A percentile compares a stretch with the other conserved stretches of the same genome.
Evolutionary conservation across 2,888 invertebrate genomes (phyloP).

Genomic region (Homarus gammarus): DNA sequence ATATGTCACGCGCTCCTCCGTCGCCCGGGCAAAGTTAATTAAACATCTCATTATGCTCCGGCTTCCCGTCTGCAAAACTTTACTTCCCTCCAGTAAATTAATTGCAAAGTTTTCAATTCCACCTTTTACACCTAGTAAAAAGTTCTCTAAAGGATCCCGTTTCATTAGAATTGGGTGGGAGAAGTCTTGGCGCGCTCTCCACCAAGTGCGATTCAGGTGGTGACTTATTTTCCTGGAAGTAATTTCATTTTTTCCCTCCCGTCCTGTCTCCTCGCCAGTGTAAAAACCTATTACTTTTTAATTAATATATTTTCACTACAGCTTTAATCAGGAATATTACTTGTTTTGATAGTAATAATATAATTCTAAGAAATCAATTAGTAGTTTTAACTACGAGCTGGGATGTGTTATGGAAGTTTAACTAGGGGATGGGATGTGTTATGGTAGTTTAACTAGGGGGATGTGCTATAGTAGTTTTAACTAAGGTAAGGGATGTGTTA

Average conservation of each 20-base stretch:
- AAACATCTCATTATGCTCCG: conserved; percentile 56
- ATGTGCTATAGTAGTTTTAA: no score
- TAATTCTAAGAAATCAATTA: no score
- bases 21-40: conserved; percentile 44
- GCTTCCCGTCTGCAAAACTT: conserved; percentile 53
- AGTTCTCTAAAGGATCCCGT: conserved; percentile 41
- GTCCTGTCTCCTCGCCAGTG: neutral
- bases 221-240: conserved; percentile 24
- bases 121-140: conserved; percentile 55
- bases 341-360: no score
- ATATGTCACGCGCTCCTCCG: conserved; percentile 14
- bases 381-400: no score
- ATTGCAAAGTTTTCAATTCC: conserved; percentile 67
- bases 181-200: conserved; percentile 12
- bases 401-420: no score
- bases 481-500: no score
- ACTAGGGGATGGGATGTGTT: no score
- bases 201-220: conserved; percentile 5
- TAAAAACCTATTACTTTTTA: neutral
- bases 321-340: no score
- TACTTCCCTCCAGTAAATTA: conserved; percentile 61
- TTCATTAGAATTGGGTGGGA: conserved; percentile 17
- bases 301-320: no score
- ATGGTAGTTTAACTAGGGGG: no score
- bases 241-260: neutral